Percentiles rank a stretch among this genome's conserved stretches.
Evolutionary conservation across 1,140 invertebrate genomes (phyloP).

Genomic region (Calliphora vicina): DNA sequence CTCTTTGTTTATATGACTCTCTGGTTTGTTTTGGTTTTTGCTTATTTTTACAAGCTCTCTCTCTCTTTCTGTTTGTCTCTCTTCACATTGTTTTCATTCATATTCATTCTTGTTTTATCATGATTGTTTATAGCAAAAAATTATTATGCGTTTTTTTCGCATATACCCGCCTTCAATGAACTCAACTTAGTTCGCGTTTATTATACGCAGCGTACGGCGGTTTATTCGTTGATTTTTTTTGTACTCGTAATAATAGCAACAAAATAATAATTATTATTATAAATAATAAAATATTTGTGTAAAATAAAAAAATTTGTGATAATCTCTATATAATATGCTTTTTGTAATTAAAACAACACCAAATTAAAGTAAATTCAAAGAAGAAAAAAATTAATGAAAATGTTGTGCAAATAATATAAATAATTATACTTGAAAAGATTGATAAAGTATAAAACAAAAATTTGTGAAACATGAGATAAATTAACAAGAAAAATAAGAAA

Average conservation of each 20-base stretch:
- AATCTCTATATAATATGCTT: neutral
- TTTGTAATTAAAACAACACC: neutral
- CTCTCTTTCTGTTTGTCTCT: neutral
- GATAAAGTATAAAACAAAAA: neutral
- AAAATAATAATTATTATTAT: neutral
- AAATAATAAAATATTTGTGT: conserved; percentile 9
- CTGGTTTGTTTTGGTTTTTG: too few species aligned
- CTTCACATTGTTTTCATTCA: conserved; percentile 22
- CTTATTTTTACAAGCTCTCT: too few species aligned
- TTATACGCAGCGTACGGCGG: conserved; percentile 27
- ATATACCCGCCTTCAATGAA: conserved; percentile 30
- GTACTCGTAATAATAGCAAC: conserved; percentile 1
- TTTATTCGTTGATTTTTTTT: conserved; percentile 17
- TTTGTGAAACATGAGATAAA: neutral
- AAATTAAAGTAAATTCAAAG: neutral
- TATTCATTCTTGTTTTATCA: conserved; percentile 5
- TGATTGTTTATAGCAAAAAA: conserved; percentile 28
- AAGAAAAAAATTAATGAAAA: neutral
- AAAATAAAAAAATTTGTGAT: neutral
- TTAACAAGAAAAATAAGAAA: neutral
- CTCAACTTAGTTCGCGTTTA: conserved; percentile 27
- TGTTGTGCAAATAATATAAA: too few species aligned
- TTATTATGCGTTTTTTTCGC: conserved; percentile 32
- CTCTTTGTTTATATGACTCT: too few species aligned
- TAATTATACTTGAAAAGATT: neutral